Evolutionary conservation across 2,888 invertebrate species (phyloP), one percentile per base, ranked within the genome.

Genomic region (Periphyllus acericola): DNA sequence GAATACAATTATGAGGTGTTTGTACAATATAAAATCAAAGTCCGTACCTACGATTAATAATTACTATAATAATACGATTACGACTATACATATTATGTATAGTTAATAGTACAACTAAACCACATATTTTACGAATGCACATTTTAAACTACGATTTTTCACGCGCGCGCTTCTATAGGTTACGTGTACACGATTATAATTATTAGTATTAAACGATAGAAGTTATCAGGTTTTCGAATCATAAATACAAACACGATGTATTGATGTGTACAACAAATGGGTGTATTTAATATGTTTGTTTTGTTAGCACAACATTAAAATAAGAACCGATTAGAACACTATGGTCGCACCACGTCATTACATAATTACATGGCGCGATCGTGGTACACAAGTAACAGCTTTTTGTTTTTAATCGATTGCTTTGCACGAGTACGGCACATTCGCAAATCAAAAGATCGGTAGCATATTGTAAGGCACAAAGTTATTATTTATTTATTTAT

Each of bases 1-100:
- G 29, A 68, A 14, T 68, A 29, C n/a, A 36, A 68, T 76, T 66
- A 76, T 46, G 76, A 76, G 76, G 66, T 76, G 32, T 68, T 32
- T 66, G 8, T 76, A 76, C 34, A n/a, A 68, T 76, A 68, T 76
- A 75, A 66, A 86, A 80, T 80, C 60, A 60, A 87, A 87, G 86
- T 46, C 80, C 86, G 86, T 87, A 87, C 80, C 86, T 72, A 87
- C 86, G 19, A 80, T 72, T 66, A 32, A 79, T 52, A 29, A 75
- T 75, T 36, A 75, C 40, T 40, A 83, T 83, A 72, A 74, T 66
- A 75, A 83, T 75, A 83, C 55, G 36, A 82, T n/a, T 25, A 82
- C 52, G 72, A 46, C 46, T 29, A 46, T 68, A 34, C 36, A 36
- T 36, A 46, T 46, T 14, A 46, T 46, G 14, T 11, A 46, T 46